Percentiles rank a stretch among this genome's conserved stretches.
phyloP scores from a whole-genome alignment of 2,888 invertebrate species.

The Lomographa bimaculata region DNA sequence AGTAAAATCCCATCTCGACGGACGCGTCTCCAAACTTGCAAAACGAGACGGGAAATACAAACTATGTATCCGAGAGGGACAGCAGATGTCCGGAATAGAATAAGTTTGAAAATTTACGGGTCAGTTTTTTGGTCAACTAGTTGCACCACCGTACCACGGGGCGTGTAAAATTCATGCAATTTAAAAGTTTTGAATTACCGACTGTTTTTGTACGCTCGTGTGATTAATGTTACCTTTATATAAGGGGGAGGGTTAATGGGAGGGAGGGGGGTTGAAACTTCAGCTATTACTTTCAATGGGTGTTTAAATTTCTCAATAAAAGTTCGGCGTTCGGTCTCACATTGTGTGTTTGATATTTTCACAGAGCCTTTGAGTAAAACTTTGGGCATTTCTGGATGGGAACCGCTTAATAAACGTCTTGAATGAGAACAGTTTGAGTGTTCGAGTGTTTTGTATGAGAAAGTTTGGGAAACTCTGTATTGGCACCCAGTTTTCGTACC shows the following conservation, averaged over 20 bases:
- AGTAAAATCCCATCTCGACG: slow-evolving; percentile 24
- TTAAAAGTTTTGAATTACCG: slow-evolving; percentile 54
- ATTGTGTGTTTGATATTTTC: slow-evolving; percentile 65
- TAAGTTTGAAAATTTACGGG: slow-evolving; percentile 56
- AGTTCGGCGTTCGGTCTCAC: slow-evolving; percentile 48
- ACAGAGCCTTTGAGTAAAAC: slow-evolving; percentile 48
- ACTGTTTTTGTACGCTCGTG: slow-evolving; percentile 45
- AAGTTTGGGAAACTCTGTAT: slow-evolving; percentile 29
- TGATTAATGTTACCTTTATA: slow-evolving; percentile 55
- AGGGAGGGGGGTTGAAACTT: slow-evolving; percentile 47
- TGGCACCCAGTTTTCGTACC: slow-evolving; percentile 24
- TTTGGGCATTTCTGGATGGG: slow-evolving; percentile 39
- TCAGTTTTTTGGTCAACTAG: slow-evolving; percentile 49
- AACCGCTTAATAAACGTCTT: slow-evolving; percentile 53
- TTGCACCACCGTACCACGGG: slow-evolving; percentile 36
- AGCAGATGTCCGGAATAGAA: slow-evolving; percentile 46
- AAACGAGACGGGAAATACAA: slow-evolving; percentile 36
- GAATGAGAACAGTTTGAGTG: slow-evolving; percentile 24
- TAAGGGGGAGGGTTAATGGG: slow-evolving; percentile 14
- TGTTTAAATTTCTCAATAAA: slow-evolving; percentile 72
- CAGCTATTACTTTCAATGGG: slow-evolving; percentile 63
- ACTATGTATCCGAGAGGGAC: slow-evolving; percentile 42
- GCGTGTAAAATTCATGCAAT: slow-evolving; percentile 53
- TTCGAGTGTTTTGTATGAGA: slow-evolving; percentile 30
- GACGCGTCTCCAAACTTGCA: slow-evolving; percentile 18